Percentiles rank a stretch among this genome's conserved stretches.
Evolutionary conservation across 2,113 vertebrate genomes (phyloP).

Genomic region (Hippoglossus stenolepis): DNA sequence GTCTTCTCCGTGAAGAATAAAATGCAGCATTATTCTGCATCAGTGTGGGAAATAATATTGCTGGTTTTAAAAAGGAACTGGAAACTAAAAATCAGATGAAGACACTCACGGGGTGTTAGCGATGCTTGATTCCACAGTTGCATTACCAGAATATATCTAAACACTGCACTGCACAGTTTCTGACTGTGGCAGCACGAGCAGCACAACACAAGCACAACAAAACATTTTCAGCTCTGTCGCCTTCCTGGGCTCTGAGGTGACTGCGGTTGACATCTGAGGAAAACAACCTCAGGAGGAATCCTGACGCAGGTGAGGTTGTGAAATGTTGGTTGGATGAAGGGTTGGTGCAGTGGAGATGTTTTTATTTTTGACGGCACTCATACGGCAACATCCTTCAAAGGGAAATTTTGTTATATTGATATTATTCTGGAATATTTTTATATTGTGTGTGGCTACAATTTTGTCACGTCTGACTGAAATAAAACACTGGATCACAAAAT

Average conservation of each 20-base stretch:
- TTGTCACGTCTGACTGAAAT: background rate
- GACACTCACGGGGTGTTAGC: too few relatives aligned
- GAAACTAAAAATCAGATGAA: background rate
- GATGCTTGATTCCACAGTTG: background rate
- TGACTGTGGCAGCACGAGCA: background rate
- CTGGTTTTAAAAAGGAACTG: background rate
- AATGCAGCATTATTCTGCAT: background rate
- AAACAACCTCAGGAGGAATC: conserved; percentile 1
- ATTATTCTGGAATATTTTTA: background rate
- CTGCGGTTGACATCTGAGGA: background rate
- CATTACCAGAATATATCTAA: background rate
- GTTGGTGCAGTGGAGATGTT: too few relatives aligned
- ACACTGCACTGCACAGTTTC: background rate
- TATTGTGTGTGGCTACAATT: background rate
- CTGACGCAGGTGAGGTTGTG: background rate
- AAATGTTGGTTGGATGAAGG: too few relatives aligned
- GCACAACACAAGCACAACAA: background rate
- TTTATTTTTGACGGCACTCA: too few relatives aligned
- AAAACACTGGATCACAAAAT: background rate
- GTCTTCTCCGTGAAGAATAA: too few relatives aligned
- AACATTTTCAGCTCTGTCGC: background rate
- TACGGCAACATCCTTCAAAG: too few relatives aligned
- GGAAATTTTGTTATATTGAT: too few relatives aligned
- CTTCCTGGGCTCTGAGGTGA: conserved; percentile 8
- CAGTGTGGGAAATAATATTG: conserved; percentile 9